phyloP scores from a whole-genome alignment of 2,797 vertebrate species.

The Hoplostethus mediterraneus region DNA sequence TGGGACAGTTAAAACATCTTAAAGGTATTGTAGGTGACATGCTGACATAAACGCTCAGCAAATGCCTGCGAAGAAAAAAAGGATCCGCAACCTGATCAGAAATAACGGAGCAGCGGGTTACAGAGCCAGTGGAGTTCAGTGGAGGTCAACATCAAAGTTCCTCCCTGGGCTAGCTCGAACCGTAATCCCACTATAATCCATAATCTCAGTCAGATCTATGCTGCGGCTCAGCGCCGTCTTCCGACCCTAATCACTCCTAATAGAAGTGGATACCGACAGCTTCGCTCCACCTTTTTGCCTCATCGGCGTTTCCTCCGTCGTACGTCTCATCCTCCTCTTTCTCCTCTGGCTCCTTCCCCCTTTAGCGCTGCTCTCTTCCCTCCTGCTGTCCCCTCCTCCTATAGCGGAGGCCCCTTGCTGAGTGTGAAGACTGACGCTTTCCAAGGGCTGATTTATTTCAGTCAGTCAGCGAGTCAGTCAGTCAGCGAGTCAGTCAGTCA shows the following conservation, averaged over 20 bases:
- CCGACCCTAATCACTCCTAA: slow-evolving; percentile 51
- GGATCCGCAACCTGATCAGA: neutral
- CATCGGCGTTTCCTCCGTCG: slow-evolving; percentile 42
- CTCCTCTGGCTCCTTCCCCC: neutral
- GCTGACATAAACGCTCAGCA: neutral
- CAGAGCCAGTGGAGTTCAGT: slow-evolving; percentile 40
- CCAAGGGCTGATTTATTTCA: slow-evolving; percentile 5
- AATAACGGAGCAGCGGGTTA: slow-evolving; percentile 5
- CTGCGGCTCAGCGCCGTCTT: slow-evolving; percentile 26
- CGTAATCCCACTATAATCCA: slow-evolving; percentile 34
- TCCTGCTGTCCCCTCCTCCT: neutral
- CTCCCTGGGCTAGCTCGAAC: slow-evolving; percentile 7
- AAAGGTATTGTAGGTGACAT: too few species aligned
- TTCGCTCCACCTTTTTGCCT: slow-evolving; percentile 20
- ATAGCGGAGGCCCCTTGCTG: slow-evolving; percentile 8
- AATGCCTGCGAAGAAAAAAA: neutral
- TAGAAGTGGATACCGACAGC: slow-evolving; percentile 39
- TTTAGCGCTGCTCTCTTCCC: neutral
- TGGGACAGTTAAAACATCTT: neutral
- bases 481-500: too few species aligned
- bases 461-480: too few species aligned
- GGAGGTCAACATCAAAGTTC: slow-evolving; percentile 50
- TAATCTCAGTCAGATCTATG: slow-evolving; percentile 13
- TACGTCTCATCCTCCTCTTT: slow-evolving; percentile 8
- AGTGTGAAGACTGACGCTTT: slow-evolving; percentile 3